A percentile compares a stretch with the other conserved stretches of the same genome.
phyloP scores from a whole-genome alignment of 2,797 vertebrate species.

The Cyclura pinguis region DNA sequence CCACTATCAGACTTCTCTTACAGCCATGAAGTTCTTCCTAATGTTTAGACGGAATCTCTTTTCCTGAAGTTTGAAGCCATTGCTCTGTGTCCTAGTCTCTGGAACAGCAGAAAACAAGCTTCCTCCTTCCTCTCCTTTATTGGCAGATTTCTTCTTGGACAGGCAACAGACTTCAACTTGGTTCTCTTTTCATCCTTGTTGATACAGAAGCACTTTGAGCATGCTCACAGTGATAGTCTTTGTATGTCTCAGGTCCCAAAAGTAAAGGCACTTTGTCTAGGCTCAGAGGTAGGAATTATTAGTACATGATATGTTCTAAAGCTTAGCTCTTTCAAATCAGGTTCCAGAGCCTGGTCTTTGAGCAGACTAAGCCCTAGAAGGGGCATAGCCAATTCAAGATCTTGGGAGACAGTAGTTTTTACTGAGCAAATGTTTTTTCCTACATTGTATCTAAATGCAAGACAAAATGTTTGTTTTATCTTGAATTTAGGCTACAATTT shows the following conservation, averaged over 20 bases:
- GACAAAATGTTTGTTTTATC: not conserved
- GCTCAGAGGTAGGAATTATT: not conserved
- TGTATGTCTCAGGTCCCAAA: not conserved
- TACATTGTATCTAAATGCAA: not conserved
- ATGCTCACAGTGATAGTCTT: not conserved
- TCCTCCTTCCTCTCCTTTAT: no score
- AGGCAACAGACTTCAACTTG: no score
- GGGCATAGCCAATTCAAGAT: not conserved
- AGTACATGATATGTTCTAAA: not conserved
- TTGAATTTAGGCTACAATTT: not conserved
- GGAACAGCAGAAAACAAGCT: no score
- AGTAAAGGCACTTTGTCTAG: not conserved
- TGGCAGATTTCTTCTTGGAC: not conserved
- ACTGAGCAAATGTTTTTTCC: not conserved
- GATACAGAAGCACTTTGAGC: not conserved
- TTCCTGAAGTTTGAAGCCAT: no score
- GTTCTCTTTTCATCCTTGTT: not conserved
- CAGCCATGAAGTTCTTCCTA: no score
- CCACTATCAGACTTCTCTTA: no score
- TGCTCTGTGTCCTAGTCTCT: no score
- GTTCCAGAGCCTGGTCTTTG: not conserved
- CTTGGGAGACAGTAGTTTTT: not conserved
- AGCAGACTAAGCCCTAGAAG: not conserved
- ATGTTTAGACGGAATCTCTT: no score
- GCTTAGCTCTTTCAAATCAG: not conserved